phyloP scores from a whole-genome alignment of 2,797 vertebrate species.

The Bradypodion pumilum region DNA sequence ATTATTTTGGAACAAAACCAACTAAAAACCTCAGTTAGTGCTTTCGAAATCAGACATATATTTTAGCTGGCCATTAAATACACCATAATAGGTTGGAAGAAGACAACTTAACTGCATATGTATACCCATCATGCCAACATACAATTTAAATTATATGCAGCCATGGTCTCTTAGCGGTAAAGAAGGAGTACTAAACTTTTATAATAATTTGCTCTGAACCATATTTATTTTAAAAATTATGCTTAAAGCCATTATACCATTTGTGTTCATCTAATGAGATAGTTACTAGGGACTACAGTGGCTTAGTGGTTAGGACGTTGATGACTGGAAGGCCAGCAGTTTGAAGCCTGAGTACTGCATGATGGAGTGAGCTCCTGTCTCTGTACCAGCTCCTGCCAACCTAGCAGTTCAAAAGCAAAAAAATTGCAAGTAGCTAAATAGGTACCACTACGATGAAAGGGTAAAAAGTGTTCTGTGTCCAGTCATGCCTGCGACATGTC shows the following conservation, averaged over 20 bases:
- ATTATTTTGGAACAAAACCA: not conserved
- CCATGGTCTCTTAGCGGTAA: not conserved
- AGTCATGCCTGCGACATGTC: too few species aligned
- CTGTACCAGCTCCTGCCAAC: too few species aligned
- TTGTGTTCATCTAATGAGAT: not conserved
- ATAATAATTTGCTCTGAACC: not conserved
- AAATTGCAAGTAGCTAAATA: too few species aligned
- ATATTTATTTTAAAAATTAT: not conserved
- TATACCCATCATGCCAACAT: not conserved
- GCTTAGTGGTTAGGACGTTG: too few species aligned
- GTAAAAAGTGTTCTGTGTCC: too few species aligned
- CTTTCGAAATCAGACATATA: not conserved
- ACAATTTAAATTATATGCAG: not conserved
- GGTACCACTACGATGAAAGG: too few species aligned
- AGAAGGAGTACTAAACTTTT: not conserved
- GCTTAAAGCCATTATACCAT: not conserved
- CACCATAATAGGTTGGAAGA: too few species aligned
- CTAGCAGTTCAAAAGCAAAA: too few species aligned
- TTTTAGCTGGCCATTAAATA: not conserved
- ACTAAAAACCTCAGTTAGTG: not conserved
- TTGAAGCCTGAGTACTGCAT: too few species aligned
- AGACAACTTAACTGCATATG: not conserved
- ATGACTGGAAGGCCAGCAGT: too few species aligned
- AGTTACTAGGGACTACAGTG: too few species aligned
- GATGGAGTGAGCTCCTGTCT: too few species aligned